Evolutionary conservation across 2,113 vertebrate genomes (phyloP).

Genomic region (Melospiza georgiana): DNA sequence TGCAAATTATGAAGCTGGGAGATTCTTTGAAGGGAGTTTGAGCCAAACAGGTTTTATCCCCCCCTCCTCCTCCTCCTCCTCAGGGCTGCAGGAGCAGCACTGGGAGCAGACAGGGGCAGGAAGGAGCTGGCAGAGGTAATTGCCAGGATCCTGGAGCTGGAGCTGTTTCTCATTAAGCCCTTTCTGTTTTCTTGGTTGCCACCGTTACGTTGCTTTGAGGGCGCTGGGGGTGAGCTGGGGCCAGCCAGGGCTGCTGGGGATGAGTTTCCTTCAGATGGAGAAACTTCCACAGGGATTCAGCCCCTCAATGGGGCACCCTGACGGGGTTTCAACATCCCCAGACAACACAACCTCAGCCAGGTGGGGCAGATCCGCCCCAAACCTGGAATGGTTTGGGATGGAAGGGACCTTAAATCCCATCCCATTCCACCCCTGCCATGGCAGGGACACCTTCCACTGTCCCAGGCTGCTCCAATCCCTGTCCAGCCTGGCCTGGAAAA

Average conservation of each 20-base stretch:
- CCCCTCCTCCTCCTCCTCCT: neutral
- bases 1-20: slow-evolving; percentile 47
- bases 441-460: neutral
- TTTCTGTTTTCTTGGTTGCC: slow-evolving; percentile 17
- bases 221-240: neutral
- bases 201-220: neutral
- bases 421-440: rapidly evolving
- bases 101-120: neutral
- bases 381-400: rapidly evolving
- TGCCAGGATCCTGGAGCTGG: slow-evolving; percentile 14
- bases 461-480: neutral
- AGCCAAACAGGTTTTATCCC: neutral
- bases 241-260: neutral
- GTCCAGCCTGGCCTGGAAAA: too few relatives aligned
- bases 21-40: slow-evolving; percentile 58
- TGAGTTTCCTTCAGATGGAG: neutral
- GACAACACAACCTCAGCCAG: rapidly evolving
- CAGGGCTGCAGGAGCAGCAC: rapidly evolving
- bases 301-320: neutral
- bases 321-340: neutral
- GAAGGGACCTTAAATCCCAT: rapidly evolving
- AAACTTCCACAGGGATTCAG: rapidly evolving
- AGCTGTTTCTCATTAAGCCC: slow-evolving; percentile 41
- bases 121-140: neutral
- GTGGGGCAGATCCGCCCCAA: rapidly evolving